Conservation (phyloP, 1,140 invertebrate genomes). For the Drosophila insularis region DNA sequence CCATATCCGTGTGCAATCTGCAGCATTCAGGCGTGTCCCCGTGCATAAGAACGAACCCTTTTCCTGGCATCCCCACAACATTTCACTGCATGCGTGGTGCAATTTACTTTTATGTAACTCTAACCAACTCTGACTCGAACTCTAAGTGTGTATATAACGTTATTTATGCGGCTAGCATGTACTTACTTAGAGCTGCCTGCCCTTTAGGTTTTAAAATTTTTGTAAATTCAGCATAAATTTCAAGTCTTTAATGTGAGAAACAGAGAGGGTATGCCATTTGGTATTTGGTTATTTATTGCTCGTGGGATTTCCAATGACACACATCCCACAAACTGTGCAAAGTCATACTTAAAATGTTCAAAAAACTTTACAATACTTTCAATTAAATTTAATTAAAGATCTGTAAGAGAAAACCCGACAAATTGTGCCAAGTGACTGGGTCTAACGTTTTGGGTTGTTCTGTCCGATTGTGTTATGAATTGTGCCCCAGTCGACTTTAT, state of each 20-base stretch:
- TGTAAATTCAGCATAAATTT: slow-evolving; percentile 38
- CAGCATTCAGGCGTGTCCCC: slow-evolving; percentile 59
- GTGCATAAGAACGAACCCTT: slow-evolving; percentile 18
- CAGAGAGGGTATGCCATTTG: background rate
- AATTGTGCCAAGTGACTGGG: too few relatives aligned
- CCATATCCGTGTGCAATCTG: slow-evolving; percentile 69
- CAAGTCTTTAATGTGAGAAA: slow-evolving; percentile 18
- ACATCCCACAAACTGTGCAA: background rate
- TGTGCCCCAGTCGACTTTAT: too few relatives aligned
- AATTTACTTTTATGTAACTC: slow-evolving; percentile 37
- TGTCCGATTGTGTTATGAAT: background rate
- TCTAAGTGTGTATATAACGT: background rate
- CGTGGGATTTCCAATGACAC: slow-evolving; percentile 34
- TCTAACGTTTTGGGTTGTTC: background rate
- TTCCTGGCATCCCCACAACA: background rate
- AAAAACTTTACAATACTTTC: background rate
- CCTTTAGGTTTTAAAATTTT: slow-evolving; percentile 63
- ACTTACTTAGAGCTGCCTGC: slow-evolving; percentile 18
- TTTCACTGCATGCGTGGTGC: slow-evolving; percentile 26
- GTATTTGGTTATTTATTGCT: slow-evolving; percentile 51
- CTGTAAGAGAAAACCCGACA: background rate
- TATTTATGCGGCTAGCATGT: slow-evolving; percentile 28
- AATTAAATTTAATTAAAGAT: slow-evolving; percentile 1
- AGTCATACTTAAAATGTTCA: too few relatives aligned
- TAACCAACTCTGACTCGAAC: slow-evolving; percentile 1